These are phyloP conservation scores for Thamnophis elegans DNA, from an alignment of 2,797 vertebrate genomes.

Conservation along the genomic window DNA sequence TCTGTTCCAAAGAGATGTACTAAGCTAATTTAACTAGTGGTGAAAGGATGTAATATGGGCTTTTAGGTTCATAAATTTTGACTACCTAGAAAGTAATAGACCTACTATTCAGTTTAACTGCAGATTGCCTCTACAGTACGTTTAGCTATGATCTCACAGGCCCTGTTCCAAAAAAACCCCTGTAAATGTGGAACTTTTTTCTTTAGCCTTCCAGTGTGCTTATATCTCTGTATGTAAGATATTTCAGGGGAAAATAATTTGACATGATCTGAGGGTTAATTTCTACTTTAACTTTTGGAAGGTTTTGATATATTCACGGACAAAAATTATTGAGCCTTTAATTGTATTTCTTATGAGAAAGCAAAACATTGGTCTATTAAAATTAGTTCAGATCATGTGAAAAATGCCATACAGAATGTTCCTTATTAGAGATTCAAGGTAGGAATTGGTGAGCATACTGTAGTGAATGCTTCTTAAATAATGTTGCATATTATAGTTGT, in stretches of 20 bases:
- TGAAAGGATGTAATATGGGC: neutral
- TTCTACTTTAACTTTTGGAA: neutral
- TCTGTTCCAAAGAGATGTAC: neutral
- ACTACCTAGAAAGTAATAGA: neutral
- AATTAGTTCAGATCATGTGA: neutral
- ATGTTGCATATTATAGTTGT: conserved; percentile 22
- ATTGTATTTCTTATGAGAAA: neutral
- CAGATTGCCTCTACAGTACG: neutral
- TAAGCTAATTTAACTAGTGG: neutral
- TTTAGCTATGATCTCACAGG: neutral
- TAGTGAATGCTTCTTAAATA: conserved; percentile 25
- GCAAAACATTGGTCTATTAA: neutral
- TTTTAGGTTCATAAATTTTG: neutral
- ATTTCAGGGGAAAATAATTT: neutral
- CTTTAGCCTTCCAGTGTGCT: neutral
- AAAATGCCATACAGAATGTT: neutral
- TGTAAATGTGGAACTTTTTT: neutral
- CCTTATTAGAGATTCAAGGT: conserved; percentile 5
- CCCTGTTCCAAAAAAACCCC: neutral
- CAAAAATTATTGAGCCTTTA: neutral
- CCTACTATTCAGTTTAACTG: neutral
- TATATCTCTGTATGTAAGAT: neutral
- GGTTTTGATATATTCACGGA: neutral
- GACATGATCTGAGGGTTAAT: neutral
- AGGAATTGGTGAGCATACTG: conserved; percentile 12